These are phyloP conservation scores for Cyphomyrus plagiostoma DNA, from an alignment of 2,113 vertebrate genomes.

Conservation along the genomic window DNA sequence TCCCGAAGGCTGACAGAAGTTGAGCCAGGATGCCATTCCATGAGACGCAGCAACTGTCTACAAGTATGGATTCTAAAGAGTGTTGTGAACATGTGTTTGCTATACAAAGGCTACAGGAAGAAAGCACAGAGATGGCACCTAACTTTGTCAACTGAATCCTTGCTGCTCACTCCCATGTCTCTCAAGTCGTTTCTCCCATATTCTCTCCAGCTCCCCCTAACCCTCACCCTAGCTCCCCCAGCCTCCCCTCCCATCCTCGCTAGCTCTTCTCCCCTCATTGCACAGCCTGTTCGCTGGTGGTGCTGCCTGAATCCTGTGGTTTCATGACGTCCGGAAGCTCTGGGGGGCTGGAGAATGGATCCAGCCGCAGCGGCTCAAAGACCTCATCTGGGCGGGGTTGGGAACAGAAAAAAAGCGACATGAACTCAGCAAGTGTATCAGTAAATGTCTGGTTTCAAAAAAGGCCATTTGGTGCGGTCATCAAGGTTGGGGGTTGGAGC, in stretches of 20 bases:
- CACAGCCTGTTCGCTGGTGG: constrained; percentile 78
- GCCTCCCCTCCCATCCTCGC: not conserved
- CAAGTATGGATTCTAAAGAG: not conserved
- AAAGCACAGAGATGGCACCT: not conserved
- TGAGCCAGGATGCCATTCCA: not conserved
- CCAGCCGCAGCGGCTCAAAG: constrained; percentile 76
- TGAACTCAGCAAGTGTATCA: not conserved
- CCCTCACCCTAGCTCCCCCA: not conserved
- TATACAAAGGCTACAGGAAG: constrained; percentile 9
- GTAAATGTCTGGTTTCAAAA: not conserved
- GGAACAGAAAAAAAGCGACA: not conserved
- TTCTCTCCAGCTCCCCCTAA: not conserved
- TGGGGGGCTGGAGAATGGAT: constrained; percentile 81
- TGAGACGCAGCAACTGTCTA: not conserved
- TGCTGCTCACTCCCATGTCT: not conserved
- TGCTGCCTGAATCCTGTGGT: constrained; percentile 83
- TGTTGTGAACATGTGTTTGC: not conserved
- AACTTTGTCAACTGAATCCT: not conserved
- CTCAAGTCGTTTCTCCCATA: not conserved
- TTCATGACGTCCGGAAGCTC: constrained; percentile 90
- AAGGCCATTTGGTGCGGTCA: not conserved
- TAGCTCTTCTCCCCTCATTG: constrained; percentile 58
- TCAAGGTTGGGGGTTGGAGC: not conserved
- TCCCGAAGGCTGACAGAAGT: not conserved
- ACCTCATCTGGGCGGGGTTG: constrained; percentile 61